Evolutionary conservation across 2,888 invertebrate genomes (phyloP).

Genomic region (Campopleginae sp.): DNA sequence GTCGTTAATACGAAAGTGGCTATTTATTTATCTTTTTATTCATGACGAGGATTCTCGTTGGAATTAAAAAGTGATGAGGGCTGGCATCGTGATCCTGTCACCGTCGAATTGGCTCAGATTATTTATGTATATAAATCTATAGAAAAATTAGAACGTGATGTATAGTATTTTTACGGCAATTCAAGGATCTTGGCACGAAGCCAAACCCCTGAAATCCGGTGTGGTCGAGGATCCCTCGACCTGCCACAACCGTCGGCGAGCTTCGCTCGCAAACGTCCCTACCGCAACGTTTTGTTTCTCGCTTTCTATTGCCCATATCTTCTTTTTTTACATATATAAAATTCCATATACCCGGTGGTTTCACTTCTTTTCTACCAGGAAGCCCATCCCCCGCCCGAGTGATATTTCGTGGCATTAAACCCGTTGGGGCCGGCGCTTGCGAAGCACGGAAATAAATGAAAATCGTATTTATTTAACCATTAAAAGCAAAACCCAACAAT

Average conservation of each 20-base stretch:
- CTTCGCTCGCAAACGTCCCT: conserved; percentile 32
- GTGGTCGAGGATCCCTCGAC: conserved; percentile 41
- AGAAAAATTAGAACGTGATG: conserved; percentile 68
- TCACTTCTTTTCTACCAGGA: conserved; percentile 22
- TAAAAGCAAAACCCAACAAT: background rate
- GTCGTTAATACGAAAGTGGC: background rate
- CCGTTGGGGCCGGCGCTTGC: background rate
- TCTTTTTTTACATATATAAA: background rate
- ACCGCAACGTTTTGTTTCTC: conserved; percentile 34
- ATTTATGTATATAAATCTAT: conserved; percentile 63
- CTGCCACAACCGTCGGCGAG: conserved; percentile 51
- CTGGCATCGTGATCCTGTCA: conserved; percentile 32
- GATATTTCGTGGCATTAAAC: background rate
- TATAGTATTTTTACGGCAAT: conserved; percentile 71
- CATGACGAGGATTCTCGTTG: conserved; percentile 16
- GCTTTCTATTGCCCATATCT: conserved; percentile 6
- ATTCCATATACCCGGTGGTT: conserved; percentile 18
- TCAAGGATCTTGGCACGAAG: conserved; percentile 69
- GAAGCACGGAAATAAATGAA: background rate
- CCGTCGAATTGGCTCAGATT: conserved; percentile 54
- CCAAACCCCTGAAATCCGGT: conserved; percentile 73
- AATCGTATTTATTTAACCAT: conserved; percentile 9
- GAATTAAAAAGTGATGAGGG: conserved; percentile 7
- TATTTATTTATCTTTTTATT: conserved; percentile 5
- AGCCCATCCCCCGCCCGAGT: conserved; percentile 1